Conservation (phyloP, 2,888 invertebrate species). For the Xestia sexstrigata region DNA sequence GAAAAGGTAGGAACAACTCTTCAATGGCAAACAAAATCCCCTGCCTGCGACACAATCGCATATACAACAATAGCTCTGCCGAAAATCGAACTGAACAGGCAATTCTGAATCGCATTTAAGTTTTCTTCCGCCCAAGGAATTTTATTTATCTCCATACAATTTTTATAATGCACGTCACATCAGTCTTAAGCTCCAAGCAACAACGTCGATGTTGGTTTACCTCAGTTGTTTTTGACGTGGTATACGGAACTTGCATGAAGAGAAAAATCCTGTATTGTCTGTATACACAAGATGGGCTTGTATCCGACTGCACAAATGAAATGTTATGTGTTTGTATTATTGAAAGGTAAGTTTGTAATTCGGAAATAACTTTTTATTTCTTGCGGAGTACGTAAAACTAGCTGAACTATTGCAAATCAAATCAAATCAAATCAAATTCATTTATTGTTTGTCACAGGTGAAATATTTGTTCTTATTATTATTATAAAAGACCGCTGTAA, state of each 20-base stretch:
- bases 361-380: neutral
- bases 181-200: neutral
- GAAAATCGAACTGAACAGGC: slow-evolving; percentile 59
- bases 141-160: slow-evolving; percentile 57
- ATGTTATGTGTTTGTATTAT: slow-evolving; percentile 53
- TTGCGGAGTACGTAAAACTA: neutral
- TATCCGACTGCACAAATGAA: slow-evolving; percentile 42
- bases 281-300: slow-evolving; percentile 47
- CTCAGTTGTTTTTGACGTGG: slow-evolving; percentile 2
- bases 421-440: no score
- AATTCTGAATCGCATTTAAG: slow-evolving; percentile 66
- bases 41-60: slow-evolving; percentile 31
- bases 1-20: slow-evolving; percentile 14
- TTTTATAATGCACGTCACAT: slow-evolving; percentile 21
- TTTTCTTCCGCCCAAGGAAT: slow-evolving; percentile 51
- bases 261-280: slow-evolving; percentile 60
- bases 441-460: no score
- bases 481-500: no score
- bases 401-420: neutral
- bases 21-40: slow-evolving; percentile 29
- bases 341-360: slow-evolving; percentile 20
- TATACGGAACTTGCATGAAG: slow-evolving; percentile 56
- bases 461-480: no score
- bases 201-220: slow-evolving; percentile 40
- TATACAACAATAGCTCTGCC: slow-evolving; percentile 38